Percentiles rank a stretch among this genome's conserved stretches.
Evolutionary conservation across 2,797 vertebrate species (phyloP).

Genomic region (Coregonus ussuriensis): DNA sequence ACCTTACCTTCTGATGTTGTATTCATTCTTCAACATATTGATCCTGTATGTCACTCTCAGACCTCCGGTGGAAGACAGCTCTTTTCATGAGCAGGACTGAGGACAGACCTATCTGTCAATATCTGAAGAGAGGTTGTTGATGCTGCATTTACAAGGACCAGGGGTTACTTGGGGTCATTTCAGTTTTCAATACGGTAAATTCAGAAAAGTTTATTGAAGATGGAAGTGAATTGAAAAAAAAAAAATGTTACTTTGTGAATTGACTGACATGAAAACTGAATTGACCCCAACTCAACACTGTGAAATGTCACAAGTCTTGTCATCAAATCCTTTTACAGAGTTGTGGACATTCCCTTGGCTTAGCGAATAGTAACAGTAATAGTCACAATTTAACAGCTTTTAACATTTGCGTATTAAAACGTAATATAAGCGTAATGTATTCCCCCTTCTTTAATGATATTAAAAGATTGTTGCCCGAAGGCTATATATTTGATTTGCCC

Average conservation of each 20-base stretch:
- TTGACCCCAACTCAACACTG: not conserved
- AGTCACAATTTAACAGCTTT: not conserved
- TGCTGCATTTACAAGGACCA: not conserved
- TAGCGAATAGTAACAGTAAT: not conserved
- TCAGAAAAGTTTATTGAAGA: not conserved
- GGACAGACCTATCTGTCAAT: not conserved
- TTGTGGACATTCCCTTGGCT: not conserved
- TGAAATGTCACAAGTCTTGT: not conserved
- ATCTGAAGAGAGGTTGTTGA: not conserved
- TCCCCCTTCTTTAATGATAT: constrained; percentile 32
- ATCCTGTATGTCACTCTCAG: constrained; percentile 61
- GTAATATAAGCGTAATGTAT: not conserved
- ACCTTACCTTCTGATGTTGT: constrained; percentile 56
- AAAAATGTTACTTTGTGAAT: not conserved
- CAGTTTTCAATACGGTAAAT: not conserved
- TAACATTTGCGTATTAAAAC: not conserved
- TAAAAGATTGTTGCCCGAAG: constrained; percentile 51
- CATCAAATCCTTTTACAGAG: not conserved
- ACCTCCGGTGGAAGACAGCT: constrained; percentile 56
- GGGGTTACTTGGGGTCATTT: not conserved
- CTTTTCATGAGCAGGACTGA: constrained; percentile 46
- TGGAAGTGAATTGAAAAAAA: not conserved
- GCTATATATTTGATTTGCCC: constrained; percentile 47
- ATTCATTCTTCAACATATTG: constrained; percentile 70
- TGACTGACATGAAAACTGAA: not conserved